A percentile compares a stretch with the other conserved stretches of the same genome.
These are phyloP conservation scores for Ostrea denselamellosa DNA, from an alignment of 1,140 invertebrate genomes.

Conservation along the genomic window DNA sequence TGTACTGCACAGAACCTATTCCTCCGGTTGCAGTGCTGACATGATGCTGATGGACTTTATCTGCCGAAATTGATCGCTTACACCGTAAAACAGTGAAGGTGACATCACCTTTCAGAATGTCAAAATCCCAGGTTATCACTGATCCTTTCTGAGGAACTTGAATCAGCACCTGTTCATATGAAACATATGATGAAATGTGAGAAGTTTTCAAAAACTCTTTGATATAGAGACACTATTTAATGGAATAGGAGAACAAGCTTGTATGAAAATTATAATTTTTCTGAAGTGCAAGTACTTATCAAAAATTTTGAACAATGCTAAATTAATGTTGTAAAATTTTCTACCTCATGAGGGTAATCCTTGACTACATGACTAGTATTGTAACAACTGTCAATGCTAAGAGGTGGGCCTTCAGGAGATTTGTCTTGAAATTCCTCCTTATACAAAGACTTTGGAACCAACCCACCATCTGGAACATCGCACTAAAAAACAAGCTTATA, in stretches of 20 bases:
- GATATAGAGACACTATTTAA: too few species aligned
- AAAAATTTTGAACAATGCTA: too few species aligned
- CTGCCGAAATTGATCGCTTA: slow-evolving; percentile 78
- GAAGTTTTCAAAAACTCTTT: too few species aligned
- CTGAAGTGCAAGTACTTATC: too few species aligned
- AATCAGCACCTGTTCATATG: slow-evolving; percentile 82
- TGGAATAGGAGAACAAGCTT: background rate
- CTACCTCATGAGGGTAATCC: slow-evolving; percentile 89
- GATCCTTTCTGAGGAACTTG: slow-evolving; percentile 90
- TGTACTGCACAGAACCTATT: slow-evolving; percentile 77
- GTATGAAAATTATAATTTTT: background rate
- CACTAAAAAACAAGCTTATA: slow-evolving; percentile 81
- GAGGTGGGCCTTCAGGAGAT: slow-evolving; percentile 81
- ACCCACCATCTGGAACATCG: slow-evolving; percentile 90
- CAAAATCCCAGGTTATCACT: slow-evolving; percentile 98
- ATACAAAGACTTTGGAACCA: slow-evolving; percentile 94
- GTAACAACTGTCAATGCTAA: slow-evolving; percentile 86
- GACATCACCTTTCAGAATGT: slow-evolving; percentile 93
- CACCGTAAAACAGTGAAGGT: slow-evolving; percentile 91
- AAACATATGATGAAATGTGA: background rate
- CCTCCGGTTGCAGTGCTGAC: slow-evolving; percentile 73
- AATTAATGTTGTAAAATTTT: slow-evolving; percentile 58
- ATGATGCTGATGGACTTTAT: slow-evolving; percentile 73
- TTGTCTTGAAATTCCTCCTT: slow-evolving; percentile 84
- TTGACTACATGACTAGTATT: slow-evolving; percentile 85